phyloP scores from a whole-genome alignment of 2,797 vertebrate species.

The Manis crassicaudata region DNA sequence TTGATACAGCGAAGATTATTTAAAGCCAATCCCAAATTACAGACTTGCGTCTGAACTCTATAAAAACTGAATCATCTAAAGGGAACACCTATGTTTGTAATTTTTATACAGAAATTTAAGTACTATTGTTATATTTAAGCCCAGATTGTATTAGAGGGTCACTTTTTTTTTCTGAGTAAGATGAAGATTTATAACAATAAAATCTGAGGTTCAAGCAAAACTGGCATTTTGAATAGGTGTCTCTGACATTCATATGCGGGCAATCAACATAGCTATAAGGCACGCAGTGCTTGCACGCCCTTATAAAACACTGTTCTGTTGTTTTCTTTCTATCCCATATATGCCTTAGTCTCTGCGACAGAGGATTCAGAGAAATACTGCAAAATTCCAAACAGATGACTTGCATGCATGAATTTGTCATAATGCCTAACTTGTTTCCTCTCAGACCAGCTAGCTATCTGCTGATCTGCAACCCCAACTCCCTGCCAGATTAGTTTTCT shows the following conservation, averaged over 20 bases:
- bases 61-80: background rate
- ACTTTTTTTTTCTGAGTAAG: background rate
- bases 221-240: background rate
- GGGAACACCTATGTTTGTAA: background rate
- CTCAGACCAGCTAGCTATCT: background rate
- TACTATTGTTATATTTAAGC: background rate
- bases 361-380: background rate
- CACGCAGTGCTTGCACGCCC: background rate
- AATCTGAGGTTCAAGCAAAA: background rate
- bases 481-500: background rate
- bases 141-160: background rate
- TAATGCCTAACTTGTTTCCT: background rate
- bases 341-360: background rate
- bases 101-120: background rate
- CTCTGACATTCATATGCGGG: background rate
- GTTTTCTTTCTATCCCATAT: background rate
- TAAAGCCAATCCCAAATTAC: background rate
- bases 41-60: background rate
- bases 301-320: background rate
- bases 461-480: background rate
- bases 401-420: background rate
- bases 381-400: background rate
- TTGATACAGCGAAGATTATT: slow-evolving; percentile 16
- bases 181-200: background rate
- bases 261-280: background rate